Percentiles rank a stretch among this genome's conserved stretches.
Evolutionary conservation across 1,140 invertebrate genomes (phyloP).

Genomic region (Brachionus rubens): DNA sequence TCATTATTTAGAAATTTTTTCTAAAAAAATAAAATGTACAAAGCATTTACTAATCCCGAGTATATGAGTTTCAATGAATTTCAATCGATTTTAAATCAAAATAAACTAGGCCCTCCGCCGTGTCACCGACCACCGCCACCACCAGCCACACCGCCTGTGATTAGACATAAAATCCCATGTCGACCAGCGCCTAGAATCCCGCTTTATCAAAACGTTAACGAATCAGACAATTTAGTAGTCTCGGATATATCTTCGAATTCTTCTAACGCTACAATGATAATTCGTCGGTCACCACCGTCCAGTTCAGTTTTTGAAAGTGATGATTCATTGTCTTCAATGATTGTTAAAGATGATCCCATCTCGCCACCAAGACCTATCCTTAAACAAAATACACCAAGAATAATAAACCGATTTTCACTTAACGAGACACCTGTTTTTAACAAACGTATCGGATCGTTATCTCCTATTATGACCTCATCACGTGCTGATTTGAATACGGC

Average conservation of each 20-base stretch:
- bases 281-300: background rate
- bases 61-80: conserved; percentile 2
- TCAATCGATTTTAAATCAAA: background rate
- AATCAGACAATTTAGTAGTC: background rate
- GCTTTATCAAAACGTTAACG: background rate
- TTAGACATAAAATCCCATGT: background rate
- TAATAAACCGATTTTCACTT: background rate
- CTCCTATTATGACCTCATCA: conserved; percentile 29
- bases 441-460: background rate
- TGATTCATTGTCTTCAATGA: conserved; percentile 8
- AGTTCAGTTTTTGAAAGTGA: background rate
- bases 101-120: background rate
- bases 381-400: background rate
- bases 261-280: conserved; percentile 16
- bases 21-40: background rate
- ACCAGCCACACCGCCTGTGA: background rate
- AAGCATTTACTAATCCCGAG: background rate
- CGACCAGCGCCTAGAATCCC: background rate
- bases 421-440: background rate
- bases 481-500: background rate
- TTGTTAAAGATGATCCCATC: background rate
- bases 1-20: background rate
- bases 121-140: background rate
- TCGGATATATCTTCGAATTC: conserved; percentile 8
- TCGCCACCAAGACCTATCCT: background rate